Conservation (phyloP, 2,888 invertebrate genomes). For the Agrochola circellaris region DNA sequence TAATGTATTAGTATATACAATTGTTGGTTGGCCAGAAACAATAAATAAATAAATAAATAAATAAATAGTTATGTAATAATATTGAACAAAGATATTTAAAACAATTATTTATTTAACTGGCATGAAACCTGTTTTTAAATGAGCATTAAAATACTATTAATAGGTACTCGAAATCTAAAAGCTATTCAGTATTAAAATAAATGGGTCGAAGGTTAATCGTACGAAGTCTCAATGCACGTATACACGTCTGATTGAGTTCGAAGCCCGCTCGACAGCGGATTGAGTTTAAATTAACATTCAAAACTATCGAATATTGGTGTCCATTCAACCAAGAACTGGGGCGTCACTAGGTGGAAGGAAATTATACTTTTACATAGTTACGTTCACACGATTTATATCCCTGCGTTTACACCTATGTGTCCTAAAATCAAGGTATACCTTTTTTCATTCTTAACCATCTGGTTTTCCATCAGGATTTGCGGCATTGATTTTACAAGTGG, state of each 20-base stretch:
- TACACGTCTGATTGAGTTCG: slow-evolving; percentile 46
- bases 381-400: neutral
- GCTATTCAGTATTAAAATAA: neutral
- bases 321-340: slow-evolving; percentile 34
- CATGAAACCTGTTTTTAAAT: neutral
- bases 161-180: neutral
- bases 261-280: slow-evolving; percentile 32
- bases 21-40: too few relatives aligned
- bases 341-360: neutral
- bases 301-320: slow-evolving; percentile 52
- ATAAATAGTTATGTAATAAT: too few relatives aligned
- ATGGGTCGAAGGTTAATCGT: slow-evolving; percentile 15
- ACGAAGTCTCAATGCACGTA: slow-evolving; percentile 8
- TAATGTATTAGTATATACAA: too few relatives aligned
- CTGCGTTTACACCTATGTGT: neutral
- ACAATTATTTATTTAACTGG: too few relatives aligned
- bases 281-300: slow-evolving; percentile 56
- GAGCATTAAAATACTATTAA: neutral
- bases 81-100: too few relatives aligned
- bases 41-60: too few relatives aligned
- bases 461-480: too few relatives aligned
- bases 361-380: neutral
- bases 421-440: neutral
- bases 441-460: neutral
- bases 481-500: neutral